Evolutionary conservation across 2,113 vertebrate genomes (phyloP).

Genomic region (Paralichthys olivaceus): DNA sequence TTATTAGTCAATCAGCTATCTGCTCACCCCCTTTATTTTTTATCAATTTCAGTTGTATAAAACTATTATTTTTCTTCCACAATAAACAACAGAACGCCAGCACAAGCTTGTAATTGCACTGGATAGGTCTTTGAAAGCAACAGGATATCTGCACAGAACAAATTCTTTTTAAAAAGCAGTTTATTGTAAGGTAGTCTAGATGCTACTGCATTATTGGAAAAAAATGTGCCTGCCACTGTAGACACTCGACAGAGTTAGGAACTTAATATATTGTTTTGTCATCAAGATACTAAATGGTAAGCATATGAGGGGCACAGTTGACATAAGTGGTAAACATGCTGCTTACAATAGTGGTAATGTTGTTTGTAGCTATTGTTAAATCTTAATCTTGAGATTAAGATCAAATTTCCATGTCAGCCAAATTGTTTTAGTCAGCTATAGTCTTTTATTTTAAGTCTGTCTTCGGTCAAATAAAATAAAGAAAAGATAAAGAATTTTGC

Average conservation of each 20-base stretch:
- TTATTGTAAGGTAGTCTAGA: slow-evolving; percentile 1
- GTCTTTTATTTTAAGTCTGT: background rate
- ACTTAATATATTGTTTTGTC: background rate
- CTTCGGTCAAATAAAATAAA: background rate
- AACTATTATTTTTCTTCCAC: slow-evolving; percentile 19
- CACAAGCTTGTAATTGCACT: background rate
- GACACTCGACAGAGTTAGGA: background rate
- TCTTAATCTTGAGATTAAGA: too few species aligned
- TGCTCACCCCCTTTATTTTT: slow-evolving; percentile 26
- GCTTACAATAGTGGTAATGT: too few species aligned
- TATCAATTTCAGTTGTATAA: slow-evolving; percentile 12
- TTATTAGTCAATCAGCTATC: slow-evolving; percentile 59
- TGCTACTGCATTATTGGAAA: background rate
- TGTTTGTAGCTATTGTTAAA: too few species aligned
- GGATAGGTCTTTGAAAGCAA: slow-evolving; percentile 17
- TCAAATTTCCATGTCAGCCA: too few species aligned
- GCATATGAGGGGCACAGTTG: background rate
- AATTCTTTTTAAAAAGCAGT: slow-evolving; percentile 1
- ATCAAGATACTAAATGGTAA: background rate
- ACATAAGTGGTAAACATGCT: background rate
- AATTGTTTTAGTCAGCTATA: background rate
- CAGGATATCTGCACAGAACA: slow-evolving; percentile 4
- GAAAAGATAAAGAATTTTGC: too few species aligned
- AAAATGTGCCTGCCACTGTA: too few species aligned
- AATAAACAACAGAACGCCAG: slow-evolving; percentile 5